Conservation (phyloP, 23 tunicate genomes). For the Halocynthia aurantium region DNA sequence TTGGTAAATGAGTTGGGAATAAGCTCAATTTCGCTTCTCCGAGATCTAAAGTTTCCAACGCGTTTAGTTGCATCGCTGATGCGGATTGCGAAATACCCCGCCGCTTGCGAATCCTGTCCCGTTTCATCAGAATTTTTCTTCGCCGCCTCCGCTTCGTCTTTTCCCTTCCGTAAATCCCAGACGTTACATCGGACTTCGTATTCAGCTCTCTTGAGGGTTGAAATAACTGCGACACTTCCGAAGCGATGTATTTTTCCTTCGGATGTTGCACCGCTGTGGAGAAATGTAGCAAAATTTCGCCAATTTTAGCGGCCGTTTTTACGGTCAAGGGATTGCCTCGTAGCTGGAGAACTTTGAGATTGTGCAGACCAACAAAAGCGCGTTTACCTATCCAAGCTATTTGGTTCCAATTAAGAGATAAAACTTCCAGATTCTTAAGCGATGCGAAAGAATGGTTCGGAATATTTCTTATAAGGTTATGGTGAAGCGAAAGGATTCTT, state of each 20-base stretch:
- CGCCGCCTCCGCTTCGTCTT: neutral
- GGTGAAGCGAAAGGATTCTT: slow-evolving; percentile 26
- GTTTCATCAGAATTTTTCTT: neutral
- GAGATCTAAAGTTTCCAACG: slow-evolving; percentile 30
- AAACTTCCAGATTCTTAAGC: slow-evolving; percentile 23
- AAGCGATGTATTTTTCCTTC: neutral
- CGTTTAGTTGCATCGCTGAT: slow-evolving; percentile 2
- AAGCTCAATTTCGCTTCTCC: slow-evolving; percentile 27
- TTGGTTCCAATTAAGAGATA: slow-evolving; percentile 35
- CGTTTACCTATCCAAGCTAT: slow-evolving; percentile 48
- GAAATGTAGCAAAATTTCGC: slow-evolving; percentile 16
- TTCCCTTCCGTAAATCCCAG: too few relatives aligned
- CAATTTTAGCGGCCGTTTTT: slow-evolving; percentile 18
- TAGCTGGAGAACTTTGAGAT: slow-evolving; percentile 25
- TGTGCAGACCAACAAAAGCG: slow-evolving; percentile 41
- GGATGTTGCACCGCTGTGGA: neutral
- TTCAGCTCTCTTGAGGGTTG: neutral
- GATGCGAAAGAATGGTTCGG: slow-evolving; percentile 34
- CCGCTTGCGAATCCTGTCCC: neutral
- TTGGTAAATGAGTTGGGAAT: slow-evolving; percentile 24
- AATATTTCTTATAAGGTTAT: slow-evolving; percentile 34
- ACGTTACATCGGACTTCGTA: too few relatives aligned
- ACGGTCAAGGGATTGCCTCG: slow-evolving; percentile 34
- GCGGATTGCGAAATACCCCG: neutral
- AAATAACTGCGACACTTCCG: neutral